A percentile compares a stretch with the other conserved stretches of the same genome.
Evolutionary conservation across 2,113 vertebrate species (phyloP).

Genomic region (Cercocebus atys): DNA sequence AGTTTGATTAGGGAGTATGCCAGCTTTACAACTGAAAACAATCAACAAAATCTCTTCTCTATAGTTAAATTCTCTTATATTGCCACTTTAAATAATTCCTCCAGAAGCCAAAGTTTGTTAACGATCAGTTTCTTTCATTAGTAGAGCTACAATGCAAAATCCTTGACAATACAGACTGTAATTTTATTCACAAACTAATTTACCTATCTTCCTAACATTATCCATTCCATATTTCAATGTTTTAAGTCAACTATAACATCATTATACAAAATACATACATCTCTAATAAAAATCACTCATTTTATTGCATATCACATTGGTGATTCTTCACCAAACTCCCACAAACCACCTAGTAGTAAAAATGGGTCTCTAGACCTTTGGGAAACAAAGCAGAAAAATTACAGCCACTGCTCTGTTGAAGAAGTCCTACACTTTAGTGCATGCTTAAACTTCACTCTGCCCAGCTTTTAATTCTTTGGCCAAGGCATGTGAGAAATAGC

Average conservation of each 20-base stretch:
- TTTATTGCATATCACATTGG: neutral
- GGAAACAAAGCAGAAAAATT: constrained; percentile 1
- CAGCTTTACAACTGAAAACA: constrained; percentile 4
- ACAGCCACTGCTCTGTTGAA: neutral
- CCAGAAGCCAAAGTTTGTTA: neutral
- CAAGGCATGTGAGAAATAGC: neutral
- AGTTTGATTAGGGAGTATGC: neutral
- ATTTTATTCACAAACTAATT: neutral
- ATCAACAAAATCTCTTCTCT: constrained; percentile 6
- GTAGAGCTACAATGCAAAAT: constrained; percentile 23
- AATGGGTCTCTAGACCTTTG: neutral
- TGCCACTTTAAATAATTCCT: constrained; percentile 20
- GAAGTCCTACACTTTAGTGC: neutral
- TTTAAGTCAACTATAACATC: neutral
- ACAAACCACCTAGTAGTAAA: neutral
- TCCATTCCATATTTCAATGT: neutral
- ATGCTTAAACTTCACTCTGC: neutral
- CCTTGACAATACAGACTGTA: neutral
- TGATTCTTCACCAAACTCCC: constrained; percentile 18
- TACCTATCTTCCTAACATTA: neutral
- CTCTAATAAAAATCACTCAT: neutral
- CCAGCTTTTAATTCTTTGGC: constrained; percentile 29
- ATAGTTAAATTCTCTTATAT: neutral
- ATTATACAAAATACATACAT: neutral
- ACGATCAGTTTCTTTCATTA: neutral